Conservation (phyloP, 2,113 vertebrate species). For the Tyto alba region DNA sequence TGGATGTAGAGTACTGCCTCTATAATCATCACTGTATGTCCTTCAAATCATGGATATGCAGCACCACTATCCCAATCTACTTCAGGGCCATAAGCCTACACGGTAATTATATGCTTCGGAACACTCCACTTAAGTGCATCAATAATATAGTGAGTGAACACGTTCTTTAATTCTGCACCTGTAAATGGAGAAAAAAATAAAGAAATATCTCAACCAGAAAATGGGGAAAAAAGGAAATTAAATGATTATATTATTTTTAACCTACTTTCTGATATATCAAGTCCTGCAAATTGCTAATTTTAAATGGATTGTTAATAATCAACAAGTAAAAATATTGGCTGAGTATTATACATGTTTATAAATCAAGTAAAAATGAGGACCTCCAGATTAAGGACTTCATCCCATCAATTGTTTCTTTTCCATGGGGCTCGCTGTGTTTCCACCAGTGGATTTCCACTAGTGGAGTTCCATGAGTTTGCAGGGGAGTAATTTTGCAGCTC, state of each 20-base stretch:
- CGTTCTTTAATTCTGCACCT: constrained; percentile 88
- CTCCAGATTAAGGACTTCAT: neutral
- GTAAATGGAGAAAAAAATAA: constrained; percentile 74
- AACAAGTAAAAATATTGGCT: neutral
- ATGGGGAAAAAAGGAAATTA: constrained; percentile 55
- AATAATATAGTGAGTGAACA: constrained; percentile 89
- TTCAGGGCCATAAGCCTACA: constrained; percentile 90
- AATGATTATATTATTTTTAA: constrained; percentile 59
- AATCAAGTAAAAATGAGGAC: neutral
- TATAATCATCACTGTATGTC: constrained; percentile 85
- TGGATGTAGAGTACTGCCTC: constrained; percentile 84
- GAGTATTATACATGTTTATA: neutral
- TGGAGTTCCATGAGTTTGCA: neutral
- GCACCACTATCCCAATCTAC: constrained; percentile 84
- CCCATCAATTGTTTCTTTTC: neutral
- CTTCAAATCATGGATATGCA: constrained; percentile 87
- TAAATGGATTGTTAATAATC: constrained; percentile 45
- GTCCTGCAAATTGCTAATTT: constrained; percentile 20
- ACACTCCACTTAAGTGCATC: constrained; percentile 94
- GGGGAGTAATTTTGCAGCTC: neutral
- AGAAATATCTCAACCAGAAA: constrained; percentile 71
- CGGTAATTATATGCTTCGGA: constrained; percentile 91
- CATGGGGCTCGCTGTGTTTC: neutral
- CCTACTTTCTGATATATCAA: constrained; percentile 33
- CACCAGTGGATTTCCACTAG: neutral